Conservation (phyloP, 2,797 vertebrate genomes). For the Microhierax caerulescens region DNA sequence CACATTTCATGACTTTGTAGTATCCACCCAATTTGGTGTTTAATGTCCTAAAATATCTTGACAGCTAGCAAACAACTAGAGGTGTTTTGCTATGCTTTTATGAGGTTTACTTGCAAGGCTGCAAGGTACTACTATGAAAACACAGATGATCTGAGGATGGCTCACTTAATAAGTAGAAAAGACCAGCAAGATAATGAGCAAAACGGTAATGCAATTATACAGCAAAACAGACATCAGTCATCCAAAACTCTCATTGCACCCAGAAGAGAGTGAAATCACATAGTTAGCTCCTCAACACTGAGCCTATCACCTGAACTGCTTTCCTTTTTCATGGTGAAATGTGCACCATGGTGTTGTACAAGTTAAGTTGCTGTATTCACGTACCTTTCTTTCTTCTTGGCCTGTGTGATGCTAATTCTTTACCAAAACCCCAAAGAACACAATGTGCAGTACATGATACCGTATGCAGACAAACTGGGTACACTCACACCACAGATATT, state of each 20-base stretch:
- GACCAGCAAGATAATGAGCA: not conserved
- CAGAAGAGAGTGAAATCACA: not conserved
- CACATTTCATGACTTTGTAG: not conserved
- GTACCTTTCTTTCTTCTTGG: not conserved
- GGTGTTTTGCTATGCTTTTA: not conserved
- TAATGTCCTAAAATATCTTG: not conserved
- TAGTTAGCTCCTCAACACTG: not conserved
- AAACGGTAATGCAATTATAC: not conserved
- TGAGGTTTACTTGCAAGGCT: not conserved
- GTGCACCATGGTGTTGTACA: not conserved
- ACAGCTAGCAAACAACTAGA: not conserved
- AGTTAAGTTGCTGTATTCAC: not conserved
- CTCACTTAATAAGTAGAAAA: not conserved
- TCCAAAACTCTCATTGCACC: not conserved
- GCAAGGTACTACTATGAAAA: not conserved
- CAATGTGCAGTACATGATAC: not conserved
- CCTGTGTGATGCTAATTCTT: not conserved
- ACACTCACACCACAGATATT: not conserved
- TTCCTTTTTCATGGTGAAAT: not conserved
- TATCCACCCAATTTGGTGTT: not conserved
- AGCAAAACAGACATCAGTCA: not conserved
- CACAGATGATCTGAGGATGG: not conserved
- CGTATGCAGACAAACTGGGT: not conserved
- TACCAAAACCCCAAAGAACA: not conserved
- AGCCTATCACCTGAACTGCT: not conserved